These are phyloP conservation scores for Pagetopsis macropterus DNA, from an alignment of 2,797 vertebrate species.

Conservation along the genomic window DNA sequence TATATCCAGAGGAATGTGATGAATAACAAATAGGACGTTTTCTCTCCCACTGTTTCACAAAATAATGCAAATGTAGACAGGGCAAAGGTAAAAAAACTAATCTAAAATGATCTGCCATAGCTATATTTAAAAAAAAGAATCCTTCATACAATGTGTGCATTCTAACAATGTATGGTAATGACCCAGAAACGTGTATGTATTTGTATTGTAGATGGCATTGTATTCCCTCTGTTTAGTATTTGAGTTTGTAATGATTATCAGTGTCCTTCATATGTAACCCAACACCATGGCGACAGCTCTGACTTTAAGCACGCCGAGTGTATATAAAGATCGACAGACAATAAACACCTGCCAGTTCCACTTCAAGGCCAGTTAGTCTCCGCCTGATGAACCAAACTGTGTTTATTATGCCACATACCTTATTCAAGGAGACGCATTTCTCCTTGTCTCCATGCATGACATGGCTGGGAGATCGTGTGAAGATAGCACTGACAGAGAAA, in stretches of 20 bases:
- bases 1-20: slow-evolving; percentile 12
- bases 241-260: neutral
- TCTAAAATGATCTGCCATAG: neutral
- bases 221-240: neutral
- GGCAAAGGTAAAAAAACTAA: neutral
- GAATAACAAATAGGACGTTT: neutral
- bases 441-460: slow-evolving; percentile 41
- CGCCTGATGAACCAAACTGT: slow-evolving; percentile 45
- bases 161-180: slow-evolving; percentile 1
- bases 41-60: neutral
- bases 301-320: slow-evolving; percentile 43
- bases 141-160: slow-evolving; percentile 5
- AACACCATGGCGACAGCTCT: slow-evolving; percentile 47
- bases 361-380: slow-evolving; percentile 53
- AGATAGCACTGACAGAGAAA: slow-evolving; percentile 37
- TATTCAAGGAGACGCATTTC: slow-evolving; percentile 54
- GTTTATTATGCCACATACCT: slow-evolving; percentile 68
- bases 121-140: neutral
- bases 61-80: neutral
- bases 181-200: slow-evolving; percentile 14
- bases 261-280: slow-evolving; percentile 38
- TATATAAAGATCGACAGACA: slow-evolving; percentile 65
- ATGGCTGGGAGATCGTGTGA: slow-evolving; percentile 28
- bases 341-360: slow-evolving; percentile 63
- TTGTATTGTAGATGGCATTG: slow-evolving; percentile 9